Conservation (phyloP, 2,113 vertebrate genomes). For the Caranx melampygus region DNA sequence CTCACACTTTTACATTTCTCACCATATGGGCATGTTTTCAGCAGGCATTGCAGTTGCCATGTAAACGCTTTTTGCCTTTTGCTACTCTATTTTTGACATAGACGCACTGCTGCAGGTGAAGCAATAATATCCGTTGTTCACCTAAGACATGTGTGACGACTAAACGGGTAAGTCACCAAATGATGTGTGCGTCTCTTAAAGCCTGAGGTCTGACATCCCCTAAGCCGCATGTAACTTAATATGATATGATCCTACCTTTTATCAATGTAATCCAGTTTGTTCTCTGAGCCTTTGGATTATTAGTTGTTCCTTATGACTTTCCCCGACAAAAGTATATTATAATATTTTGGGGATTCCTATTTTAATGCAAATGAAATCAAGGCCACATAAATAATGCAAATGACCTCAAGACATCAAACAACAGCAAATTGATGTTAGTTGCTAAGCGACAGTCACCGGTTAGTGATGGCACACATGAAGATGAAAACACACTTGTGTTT, state of each 20-base stretch:
- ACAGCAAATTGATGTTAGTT: slow-evolving; percentile 66
- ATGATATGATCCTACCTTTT: background rate
- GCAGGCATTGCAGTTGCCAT: background rate
- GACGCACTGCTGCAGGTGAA: background rate
- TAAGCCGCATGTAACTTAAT: background rate
- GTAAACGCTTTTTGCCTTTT: background rate
- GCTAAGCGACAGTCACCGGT: slow-evolving; percentile 69
- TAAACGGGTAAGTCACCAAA: background rate
- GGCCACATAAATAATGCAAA: slow-evolving; percentile 74
- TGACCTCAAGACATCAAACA: slow-evolving; percentile 65
- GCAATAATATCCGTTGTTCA: background rate
- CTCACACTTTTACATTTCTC: background rate
- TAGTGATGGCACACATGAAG: slow-evolving; percentile 50
- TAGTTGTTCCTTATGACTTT: background rate
- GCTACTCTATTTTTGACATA: background rate
- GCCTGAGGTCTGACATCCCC: background rate
- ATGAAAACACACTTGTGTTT: slow-evolving; percentile 57
- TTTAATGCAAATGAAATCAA: slow-evolving; percentile 59
- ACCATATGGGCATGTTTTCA: background rate
- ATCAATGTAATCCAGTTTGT: background rate
- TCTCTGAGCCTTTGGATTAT: background rate
- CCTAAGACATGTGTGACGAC: background rate
- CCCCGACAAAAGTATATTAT: slow-evolving; percentile 14
- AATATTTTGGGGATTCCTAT: slow-evolving; percentile 20
- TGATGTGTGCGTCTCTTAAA: background rate